Evolutionary conservation across 1,140 invertebrate species (phyloP), one percentile per base, ranked within the genome.

Genomic region (Geopemphigus sp.): DNA sequence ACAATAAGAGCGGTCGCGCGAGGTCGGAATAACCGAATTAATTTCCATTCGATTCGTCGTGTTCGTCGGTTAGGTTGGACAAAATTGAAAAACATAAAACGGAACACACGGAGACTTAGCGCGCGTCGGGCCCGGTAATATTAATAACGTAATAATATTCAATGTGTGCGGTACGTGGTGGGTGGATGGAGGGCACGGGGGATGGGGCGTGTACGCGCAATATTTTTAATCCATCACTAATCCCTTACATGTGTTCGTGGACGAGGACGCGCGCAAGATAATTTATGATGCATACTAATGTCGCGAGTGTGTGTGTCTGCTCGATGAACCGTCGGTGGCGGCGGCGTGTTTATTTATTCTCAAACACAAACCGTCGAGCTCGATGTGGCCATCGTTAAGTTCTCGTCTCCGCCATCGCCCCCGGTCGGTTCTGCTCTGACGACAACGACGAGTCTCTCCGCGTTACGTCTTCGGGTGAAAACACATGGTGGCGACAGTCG

Each of bases 211-310:
- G n/a, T n/a, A n/a, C n/a, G 15, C 5, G 17, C 53, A 57, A 74
- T n/a, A 24, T 45, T 76, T 76, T 76, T 76, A 76, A 76, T 76
- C 73, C 73, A 61, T 76, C 73, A 26, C 73, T 76, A 76, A 76
- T 76, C 73, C 73, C 56, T 61, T 47, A 61, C 73, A 76, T 22
- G 73, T 76, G 73, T 61, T 61, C 39, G 57, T 47, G 56, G n/a
- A 74, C 19, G 53, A 32, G 14, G 32, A 39, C 32, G 50, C 45
- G 57, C 53, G 57, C 14, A n/a, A 70, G 66, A 70, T 70, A 70
- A 70, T 70, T 70, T 70, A 50, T 70, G 66, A 53, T 24, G 45
- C 66, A 26, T 53, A 53, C n/a, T 26, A 53, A 53, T 70, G 66
- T 26, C 26, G 45, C 45, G 17, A 61, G 59, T 26, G 59, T 61